Base-by-base conservation (phyloP, 1,140 invertebrate species). In the Diabrotica undecimpunctata region DNA sequence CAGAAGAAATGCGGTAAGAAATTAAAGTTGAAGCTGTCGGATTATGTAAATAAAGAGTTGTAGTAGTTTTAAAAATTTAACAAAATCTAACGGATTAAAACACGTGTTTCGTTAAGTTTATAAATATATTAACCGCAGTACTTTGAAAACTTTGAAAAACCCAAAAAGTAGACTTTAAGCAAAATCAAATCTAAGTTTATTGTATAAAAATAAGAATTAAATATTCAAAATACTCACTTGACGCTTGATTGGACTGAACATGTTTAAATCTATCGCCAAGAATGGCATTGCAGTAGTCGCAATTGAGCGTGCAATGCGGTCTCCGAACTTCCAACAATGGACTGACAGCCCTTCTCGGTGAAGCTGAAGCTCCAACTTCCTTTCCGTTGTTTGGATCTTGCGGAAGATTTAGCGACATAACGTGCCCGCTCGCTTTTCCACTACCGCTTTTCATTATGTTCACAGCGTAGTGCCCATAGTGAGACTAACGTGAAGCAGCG, bases 221-320 rank as follows among this genome's bases (percentile, higher is more conserved):
- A 25, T 25, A 25, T 25, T 1, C 4, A 5, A n/a, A 10, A 46
- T 46, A 46, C n/a, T 46, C n/a, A 46, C 41, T 46, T 46, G 41
- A 46, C n/a, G 41, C n/a, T 46, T 46, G 41, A 46, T 46, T 46
- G 8, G 41, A 4, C n/a, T 10, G 41, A 46, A 46, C 41, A 58
- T 87, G 84, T 78, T 83, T 88, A 78, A 87, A 88, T 67, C 86
- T 82, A 67, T 88, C 86, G 74, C 89, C 87, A 46, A 89, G 80
- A 62, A 86, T 84, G 46, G 83, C 80, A 56, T 84, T 87, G 81
- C 88, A 90, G 66, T 85, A 83, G 68, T 87, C 86, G 74, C 88
- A 90, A 74, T 88, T 88, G 14, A 90, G 81, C 3, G 87, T 90
- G 79, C 88, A 90, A 70, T 88, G 86, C 14, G 88, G 87, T 57